These are phyloP conservation scores for Drosophila sucinea DNA, from an alignment of 1,140 invertebrate species.

Conservation along the genomic window DNA sequence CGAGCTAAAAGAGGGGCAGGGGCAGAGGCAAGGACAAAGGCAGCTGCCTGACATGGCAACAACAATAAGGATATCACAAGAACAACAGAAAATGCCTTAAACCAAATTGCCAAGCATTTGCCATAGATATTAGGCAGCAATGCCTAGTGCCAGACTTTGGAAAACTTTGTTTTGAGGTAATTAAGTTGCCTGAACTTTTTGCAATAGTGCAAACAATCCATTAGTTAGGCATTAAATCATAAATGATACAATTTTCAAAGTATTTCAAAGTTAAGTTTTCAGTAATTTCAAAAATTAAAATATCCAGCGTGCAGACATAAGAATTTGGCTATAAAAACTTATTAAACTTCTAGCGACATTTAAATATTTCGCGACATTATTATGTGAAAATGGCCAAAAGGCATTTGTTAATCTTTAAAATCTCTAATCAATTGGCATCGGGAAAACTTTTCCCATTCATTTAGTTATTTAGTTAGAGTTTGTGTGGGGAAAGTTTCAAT, in stretches of 20 bases:
- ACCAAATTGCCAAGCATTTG: slow-evolving; percentile 48
- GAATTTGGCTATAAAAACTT: too few relatives aligned
- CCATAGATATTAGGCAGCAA: slow-evolving; percentile 14
- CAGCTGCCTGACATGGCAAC: slow-evolving; percentile 28
- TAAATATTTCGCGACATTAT: background rate
- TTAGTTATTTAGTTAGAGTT: background rate
- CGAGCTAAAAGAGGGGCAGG: slow-evolving; percentile 21
- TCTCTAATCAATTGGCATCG: slow-evolving; percentile 19
- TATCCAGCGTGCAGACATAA: too few relatives aligned
- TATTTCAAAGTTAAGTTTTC: background rate
- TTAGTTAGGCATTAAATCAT: slow-evolving; percentile 2
- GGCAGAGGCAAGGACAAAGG: slow-evolving; percentile 8
- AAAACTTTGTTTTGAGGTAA: slow-evolving; percentile 9
- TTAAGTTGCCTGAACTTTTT: slow-evolving; percentile 10
- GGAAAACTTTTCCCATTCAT: slow-evolving; percentile 17
- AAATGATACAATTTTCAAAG: background rate
- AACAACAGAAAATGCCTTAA: slow-evolving; percentile 43
- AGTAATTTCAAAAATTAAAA: background rate
- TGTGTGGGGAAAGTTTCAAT: slow-evolving; percentile 28
- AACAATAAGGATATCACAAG: slow-evolving; percentile 33
- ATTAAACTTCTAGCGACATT: background rate
- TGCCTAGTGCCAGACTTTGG: background rate
- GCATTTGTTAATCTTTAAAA: slow-evolving; percentile 26
- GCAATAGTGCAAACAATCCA: slow-evolving; percentile 14
- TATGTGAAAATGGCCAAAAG: slow-evolving; percentile 16